phyloP scores from a whole-genome alignment of 37 sponge, comb jelly and placozoan species.

The Theonella swinhoei region DNA sequence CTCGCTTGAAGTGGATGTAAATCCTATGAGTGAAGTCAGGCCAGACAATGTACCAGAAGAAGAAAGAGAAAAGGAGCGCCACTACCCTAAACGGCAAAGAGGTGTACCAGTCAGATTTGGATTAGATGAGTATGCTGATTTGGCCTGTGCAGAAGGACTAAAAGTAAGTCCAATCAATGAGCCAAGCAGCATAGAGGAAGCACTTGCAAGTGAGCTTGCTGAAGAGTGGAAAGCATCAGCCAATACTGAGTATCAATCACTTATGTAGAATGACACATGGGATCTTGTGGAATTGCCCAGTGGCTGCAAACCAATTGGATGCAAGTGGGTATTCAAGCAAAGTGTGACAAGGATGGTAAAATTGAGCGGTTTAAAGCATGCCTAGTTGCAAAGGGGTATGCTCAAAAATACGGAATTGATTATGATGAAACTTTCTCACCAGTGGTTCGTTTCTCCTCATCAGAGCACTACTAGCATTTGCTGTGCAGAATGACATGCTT shows the following conservation, averaged over 20 bases:
- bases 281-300: slow-evolving; percentile 27
- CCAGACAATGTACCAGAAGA: not conserved
- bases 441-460: slow-evolving; percentile 40
- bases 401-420: slow-evolving; percentile 37
- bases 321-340: slow-evolving; percentile 53
- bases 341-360: slow-evolving; percentile 30
- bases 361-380: slow-evolving; percentile 36
- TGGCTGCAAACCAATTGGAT: slow-evolving; percentile 29
- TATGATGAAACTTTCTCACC: slow-evolving; percentile 50
- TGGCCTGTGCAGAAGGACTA: slow-evolving; percentile 9
- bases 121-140: slow-evolving; percentile 52
- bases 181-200: slow-evolving; percentile 21
- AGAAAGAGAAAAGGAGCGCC: not conserved
- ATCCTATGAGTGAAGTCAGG: not conserved
- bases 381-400: slow-evolving; percentile 45
- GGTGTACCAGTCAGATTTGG: slow-evolving; percentile 39
- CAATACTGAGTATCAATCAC: slow-evolving; percentile 43
- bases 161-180: not conserved
- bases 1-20: not conserved
- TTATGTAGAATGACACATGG: slow-evolving; percentile 48
- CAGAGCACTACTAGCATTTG: slow-evolving; percentile 41
- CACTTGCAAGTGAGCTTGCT: not conserved
- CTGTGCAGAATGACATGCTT: slow-evolving; percentile 46
- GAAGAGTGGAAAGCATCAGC: slow-evolving; percentile 41
- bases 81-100: slow-evolving; percentile 15